Evolutionary conservation across 1,140 invertebrate genomes (phyloP).

Genomic region (Hirudo medicinalis): DNA sequence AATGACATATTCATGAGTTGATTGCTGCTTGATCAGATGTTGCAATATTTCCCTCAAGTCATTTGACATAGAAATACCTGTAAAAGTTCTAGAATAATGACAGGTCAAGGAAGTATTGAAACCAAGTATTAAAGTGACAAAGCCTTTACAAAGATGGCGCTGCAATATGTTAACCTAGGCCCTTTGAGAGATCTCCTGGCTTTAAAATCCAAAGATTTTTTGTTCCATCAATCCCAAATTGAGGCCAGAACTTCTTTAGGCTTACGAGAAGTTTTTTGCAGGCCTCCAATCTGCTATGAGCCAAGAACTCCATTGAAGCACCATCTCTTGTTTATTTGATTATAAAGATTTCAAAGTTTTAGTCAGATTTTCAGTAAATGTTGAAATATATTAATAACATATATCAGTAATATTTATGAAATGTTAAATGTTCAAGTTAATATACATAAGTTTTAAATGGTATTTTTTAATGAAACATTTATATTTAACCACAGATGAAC

Average conservation of each 20-base stretch:
- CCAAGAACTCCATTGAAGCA: slow-evolving; percentile 13
- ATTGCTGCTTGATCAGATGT: slow-evolving; percentile 5
- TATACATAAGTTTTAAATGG: no score
- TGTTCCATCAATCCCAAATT: slow-evolving; percentile 61
- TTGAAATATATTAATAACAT: no score
- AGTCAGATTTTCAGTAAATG: no score
- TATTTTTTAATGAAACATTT: no score
- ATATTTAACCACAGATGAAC: no score
- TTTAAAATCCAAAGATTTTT: slow-evolving; percentile 89
- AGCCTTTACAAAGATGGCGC: not conserved
- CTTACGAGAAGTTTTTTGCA: slow-evolving; percentile 15
- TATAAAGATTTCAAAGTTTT: no score
- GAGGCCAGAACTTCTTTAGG: slow-evolving; percentile 50
- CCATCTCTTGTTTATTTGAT: no score
- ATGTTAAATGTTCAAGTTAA: no score
- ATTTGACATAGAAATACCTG: slow-evolving; percentile 37
- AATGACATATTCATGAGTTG: slow-evolving; percentile 56
- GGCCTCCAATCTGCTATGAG: slow-evolving; percentile 11
- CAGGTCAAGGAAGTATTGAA: not conserved
- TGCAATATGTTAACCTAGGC: slow-evolving; percentile 41
- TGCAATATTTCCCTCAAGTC: slow-evolving; percentile 20
- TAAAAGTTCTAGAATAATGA: slow-evolving; percentile 23
- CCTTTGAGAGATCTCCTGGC: slow-evolving; percentile 79
- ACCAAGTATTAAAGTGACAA: not conserved
- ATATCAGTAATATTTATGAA: no score